Evolutionary conservation across 2,888 invertebrate genomes (phyloP), one percentile per base, ranked within the genome.

Genomic region (Rugalucina vietnamica): DNA sequence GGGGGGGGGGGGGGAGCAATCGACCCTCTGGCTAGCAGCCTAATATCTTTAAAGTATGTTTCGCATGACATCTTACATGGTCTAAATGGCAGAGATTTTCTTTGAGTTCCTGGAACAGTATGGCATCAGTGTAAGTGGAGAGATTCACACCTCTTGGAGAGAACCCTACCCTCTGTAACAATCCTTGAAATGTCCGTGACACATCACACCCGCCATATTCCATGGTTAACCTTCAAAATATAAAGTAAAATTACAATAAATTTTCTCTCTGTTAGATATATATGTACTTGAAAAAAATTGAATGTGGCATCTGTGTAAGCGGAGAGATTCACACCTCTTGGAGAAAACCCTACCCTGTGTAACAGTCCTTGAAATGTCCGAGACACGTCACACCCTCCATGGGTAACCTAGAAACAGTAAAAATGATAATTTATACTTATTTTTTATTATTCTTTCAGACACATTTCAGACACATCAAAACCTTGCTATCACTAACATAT

Each of bases 161-260:
- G 94, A 99, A 98, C 3, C 98, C 97, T 91, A 97, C 97, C 94
- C 98, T 98, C 89, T 85, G 87, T 21, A 99, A 96, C 88, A 99
- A 96, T 97, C 98, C 98, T 76, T 97, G 97, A 90, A 99, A 96
- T 10, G 97, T 97, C 94, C 98, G 97, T 0, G 98, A 98, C 0
- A 99, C 97, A 95, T 99, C 99, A 18, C 97, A 97, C 3, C 98
- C 98, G 3, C 98, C 98, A 93, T 98, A 98, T 90, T 98, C 97
- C 96, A 98, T 93, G 14, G 91, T 91, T 39, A 95, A 85, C 82
- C 95, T 95, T 85, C 14, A 85, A 82, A 36, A 34, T 36, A 75
- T 29, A 76, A 70, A 14, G n/a, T 27, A n/a, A 43, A 43, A 43
- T 43, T 43, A 12, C 43, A 18, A 18, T 12, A 18, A 43, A 18